Base-by-base conservation (phyloP, 2,888 invertebrate genomes). In the Patella depressa region DNA sequence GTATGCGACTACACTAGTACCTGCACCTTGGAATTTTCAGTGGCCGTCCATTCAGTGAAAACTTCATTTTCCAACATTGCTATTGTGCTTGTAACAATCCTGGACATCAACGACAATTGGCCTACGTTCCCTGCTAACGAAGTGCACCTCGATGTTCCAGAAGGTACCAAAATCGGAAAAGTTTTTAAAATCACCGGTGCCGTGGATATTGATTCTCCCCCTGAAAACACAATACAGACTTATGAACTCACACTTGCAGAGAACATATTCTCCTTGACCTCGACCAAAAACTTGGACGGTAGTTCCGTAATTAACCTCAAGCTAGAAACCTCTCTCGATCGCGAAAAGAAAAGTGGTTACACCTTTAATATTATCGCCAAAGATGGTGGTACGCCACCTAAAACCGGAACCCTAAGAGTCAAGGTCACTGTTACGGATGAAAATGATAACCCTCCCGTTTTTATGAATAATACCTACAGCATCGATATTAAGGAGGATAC, bases 61-160 rank as follows among this genome's bases (percentile, higher is more conserved):
- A 82, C 81, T 1, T 79, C 85, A 11, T 87, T 88, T 76, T 86
- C 86, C 76, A 84, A 83, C 69, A 85, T 86, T 69, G 82, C 86
- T 9, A 83, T 82, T 17, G 84, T 88, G 2, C 81, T 84, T 69
- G 82, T 88, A 9, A 71, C 82, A n/a, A 75, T 88, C 17, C 73
- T 80, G 14, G 88, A 88, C 76, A 79, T 86, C 45, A 88, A 88
- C 76, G 88, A 88, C 79, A 86, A 87, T 74, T 77, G 80, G 5
- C 88, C 88, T 0, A 76, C 75, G 9, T 88, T 88, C 76, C 81
- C 85, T 3, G 78, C 81, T 45, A 80, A 77, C 24, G 78, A 79
- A 17, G 85, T 84, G 5, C 79, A 71, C 34, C 76, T 83, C 24
- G 75, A 82, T 11, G 77, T 83, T 11, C 81, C 82, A 0, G 83